Evolutionary conservation across 2,113 vertebrate species (phyloP), one percentile per base, ranked within the genome.

Genomic region (Solea solea): DNA sequence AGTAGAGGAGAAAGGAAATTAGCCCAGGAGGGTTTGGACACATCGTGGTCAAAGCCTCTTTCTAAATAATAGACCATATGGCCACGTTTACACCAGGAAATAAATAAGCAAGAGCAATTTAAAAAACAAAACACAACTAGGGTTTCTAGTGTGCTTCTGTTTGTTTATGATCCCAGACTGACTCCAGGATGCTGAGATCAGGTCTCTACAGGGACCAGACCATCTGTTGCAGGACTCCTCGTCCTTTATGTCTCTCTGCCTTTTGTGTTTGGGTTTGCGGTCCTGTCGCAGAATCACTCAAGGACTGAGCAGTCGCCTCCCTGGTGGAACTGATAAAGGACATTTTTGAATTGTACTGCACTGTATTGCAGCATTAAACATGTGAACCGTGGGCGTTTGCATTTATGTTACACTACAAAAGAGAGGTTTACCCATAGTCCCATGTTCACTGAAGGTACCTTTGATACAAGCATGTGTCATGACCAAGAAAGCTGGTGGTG

Each of bases 61-160:
- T 27, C 45, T 63, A 8, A 63, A 63, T 62, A 62, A 62, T 13
- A 60, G 11, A 60, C n/a, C 16, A 45, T 25, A 8, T 48, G 59
- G 21, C 25, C 59, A 42, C 9, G 25, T 61, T 45, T 60, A 14
- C 41, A 25, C 58, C 42, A 9, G 39, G 57, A 14, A 44, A 8
- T n/a, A 8, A 58, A 42, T 58, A 21, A 44, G 16, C 4, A 58
- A 54, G 52, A 28, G 4, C 14, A 56, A 56, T 12, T 28, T 56
- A 34, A 27, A n/a, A 53, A 53, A 21, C 5, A 53, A 53, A 27
- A 21, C 21, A 21, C 21, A 21, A 21, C 21, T 21, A 21, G 21
- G 21, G 21, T 21, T 21, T 21, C 21, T 2, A 42, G 9, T 21
- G 51, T 10, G 16, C 16, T 21, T 55, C 53, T 7, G 27, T 11